Evolutionary conservation across 2,113 vertebrate genomes (phyloP).

Genomic region (Seriola aureovittata): DNA sequence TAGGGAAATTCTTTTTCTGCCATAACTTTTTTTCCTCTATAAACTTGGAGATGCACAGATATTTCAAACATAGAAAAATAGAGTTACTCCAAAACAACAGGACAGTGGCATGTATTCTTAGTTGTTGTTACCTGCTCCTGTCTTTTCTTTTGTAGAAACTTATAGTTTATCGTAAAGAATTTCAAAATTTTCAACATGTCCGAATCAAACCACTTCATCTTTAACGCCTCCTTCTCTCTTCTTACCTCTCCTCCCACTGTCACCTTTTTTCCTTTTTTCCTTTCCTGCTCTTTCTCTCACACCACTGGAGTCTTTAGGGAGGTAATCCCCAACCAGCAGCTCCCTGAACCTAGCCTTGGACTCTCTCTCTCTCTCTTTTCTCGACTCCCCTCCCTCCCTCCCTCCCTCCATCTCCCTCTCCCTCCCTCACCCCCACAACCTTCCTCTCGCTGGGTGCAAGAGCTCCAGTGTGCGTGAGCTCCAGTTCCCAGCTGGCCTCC

Average conservation of each 20-base stretch:
- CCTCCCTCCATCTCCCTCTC: slow-evolving; percentile 29
- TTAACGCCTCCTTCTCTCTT: not conserved
- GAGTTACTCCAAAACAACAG: not conserved
- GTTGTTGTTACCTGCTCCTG: not conserved
- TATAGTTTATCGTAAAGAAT: not conserved
- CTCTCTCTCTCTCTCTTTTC: slow-evolving; percentile 14
- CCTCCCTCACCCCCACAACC: slow-evolving; percentile 48
- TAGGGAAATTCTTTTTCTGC: not conserved
- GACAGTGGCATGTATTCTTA: not conserved
- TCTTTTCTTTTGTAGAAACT: not conserved
- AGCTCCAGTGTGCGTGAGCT: slow-evolving; percentile 57
- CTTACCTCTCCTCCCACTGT: not conserved
- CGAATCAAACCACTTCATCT: slow-evolving; percentile 1
- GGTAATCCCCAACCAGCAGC: slow-evolving; percentile 52
- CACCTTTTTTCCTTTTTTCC: not conserved
- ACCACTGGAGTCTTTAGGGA: slow-evolving; percentile 10
- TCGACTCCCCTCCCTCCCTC: not conserved
- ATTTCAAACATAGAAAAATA: not conserved
- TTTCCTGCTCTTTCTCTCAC: slow-evolving; percentile 51
- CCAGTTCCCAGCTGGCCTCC: slow-evolving; percentile 63
- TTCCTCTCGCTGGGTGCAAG: slow-evolving; percentile 73
- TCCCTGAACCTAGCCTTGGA: not conserved
- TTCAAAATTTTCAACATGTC: not conserved
- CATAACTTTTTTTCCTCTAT: not conserved
- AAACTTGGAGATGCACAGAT: not conserved